Evolutionary conservation across 2,888 invertebrate species (phyloP).

Genomic region (Macrostomum cliftonense): DNA sequence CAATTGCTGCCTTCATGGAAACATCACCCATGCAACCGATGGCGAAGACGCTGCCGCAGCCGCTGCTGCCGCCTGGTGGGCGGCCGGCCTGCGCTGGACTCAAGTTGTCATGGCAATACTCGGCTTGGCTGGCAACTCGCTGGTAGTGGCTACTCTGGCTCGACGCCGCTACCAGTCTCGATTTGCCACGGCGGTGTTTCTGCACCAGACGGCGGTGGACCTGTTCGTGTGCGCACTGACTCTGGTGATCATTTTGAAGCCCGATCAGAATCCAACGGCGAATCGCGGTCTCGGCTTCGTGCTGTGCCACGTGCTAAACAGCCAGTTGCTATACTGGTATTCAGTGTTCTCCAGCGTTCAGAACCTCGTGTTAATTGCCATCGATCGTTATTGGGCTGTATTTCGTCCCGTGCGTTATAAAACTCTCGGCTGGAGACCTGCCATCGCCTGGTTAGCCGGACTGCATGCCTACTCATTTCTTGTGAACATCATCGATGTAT

Average conservation of each 20-base stretch:
- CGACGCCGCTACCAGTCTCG: conserved; percentile 1
- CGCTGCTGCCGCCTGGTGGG: no score
- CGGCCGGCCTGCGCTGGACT: no score
- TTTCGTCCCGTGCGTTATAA: conserved; percentile 3
- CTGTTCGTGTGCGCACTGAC: conserved; percentile 3
- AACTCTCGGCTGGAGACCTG: conserved; percentile 1
- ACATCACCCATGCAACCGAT: no score
- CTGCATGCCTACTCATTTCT: conserved; percentile 2
- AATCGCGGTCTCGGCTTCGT: neutral
- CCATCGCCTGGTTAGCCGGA: neutral
- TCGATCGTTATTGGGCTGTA: conserved; percentile 6
- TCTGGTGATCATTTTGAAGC: conserved; percentile 2
- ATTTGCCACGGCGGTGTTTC: conserved; percentile 2
- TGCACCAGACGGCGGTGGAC: conserved; percentile 6
- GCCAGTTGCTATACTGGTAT: conserved; percentile 7
- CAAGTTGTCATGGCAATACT: no score
- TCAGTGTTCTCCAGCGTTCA: conserved; percentile 5
- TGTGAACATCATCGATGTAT: conserved; percentile 2
- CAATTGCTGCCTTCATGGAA: no score
- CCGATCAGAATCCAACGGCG: neutral
- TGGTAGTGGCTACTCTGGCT: conserved; percentile 3
- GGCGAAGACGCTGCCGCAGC: no score
- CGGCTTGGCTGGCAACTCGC: conserved; percentile 5
- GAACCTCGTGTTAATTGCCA: conserved; percentile 3
- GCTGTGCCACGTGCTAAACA: conserved; percentile 4